Evolutionary conservation across 2,113 vertebrate species (phyloP).

Genomic region (Regulus satrapa): DNA sequence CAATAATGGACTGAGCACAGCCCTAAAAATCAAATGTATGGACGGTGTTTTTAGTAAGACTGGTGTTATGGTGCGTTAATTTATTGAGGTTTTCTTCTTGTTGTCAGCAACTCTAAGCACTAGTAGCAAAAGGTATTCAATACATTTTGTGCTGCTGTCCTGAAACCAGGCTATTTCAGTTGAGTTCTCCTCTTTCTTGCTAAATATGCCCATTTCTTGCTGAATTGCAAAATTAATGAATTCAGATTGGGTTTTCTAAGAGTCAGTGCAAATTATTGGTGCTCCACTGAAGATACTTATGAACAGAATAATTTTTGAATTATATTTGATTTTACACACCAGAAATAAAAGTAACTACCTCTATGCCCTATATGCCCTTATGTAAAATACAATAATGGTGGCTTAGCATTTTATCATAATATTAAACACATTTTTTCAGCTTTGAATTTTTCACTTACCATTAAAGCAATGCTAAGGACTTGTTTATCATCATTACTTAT

Average conservation of each 20-base stretch:
- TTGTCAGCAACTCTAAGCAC: background rate
- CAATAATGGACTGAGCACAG: background rate
- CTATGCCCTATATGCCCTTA: background rate
- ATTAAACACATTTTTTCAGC: background rate
- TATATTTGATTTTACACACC: background rate
- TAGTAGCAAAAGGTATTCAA: background rate
- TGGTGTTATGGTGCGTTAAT: background rate
- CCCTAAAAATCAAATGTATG: background rate
- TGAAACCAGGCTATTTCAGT: background rate
- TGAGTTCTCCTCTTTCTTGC: background rate
- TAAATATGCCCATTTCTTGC: background rate
- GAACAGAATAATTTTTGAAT: background rate
- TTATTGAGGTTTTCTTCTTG: background rate
- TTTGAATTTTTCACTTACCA: background rate
- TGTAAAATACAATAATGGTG: background rate
- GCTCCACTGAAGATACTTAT: background rate
- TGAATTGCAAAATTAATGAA: background rate
- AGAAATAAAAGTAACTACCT: background rate
- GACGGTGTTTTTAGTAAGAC: background rate
- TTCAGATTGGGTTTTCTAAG: background rate
- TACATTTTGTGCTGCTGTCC: background rate
- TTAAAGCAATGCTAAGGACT: background rate
- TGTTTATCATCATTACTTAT: background rate
- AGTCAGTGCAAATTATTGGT: background rate
- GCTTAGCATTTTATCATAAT: background rate